Base-by-base conservation (phyloP, 2,888 invertebrate genomes). In the Eulithis prunata region DNA sequence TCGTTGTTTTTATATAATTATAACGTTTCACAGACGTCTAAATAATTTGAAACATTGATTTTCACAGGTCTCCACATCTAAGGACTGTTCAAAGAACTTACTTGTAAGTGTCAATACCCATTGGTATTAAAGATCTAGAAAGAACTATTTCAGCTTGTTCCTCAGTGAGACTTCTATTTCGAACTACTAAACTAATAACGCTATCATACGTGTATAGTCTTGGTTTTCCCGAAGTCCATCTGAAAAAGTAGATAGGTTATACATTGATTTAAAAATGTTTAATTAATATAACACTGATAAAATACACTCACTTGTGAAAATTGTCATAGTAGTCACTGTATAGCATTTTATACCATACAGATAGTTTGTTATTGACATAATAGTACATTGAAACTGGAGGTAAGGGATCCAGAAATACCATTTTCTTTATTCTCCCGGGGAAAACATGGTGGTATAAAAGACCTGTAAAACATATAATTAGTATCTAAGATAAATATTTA, bases 61-160 rank as follows among this genome's bases (percentile, higher is more conserved):
- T 41, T 41, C 2, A 41, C 47, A 11, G 8, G 47, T 47, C 8
- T 47, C 2, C 3, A 47, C 4, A 13, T 14, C 10, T 10, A 7
- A 13, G 13, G 43, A 43, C 11, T 43, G 8, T 43, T 1, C n/a
- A 46, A 7, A 45, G 7, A 51, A 69, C 72, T 74, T 74, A 89
- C 90, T 78, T 85, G 71, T 89, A 94, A 66, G 86, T 82, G 13
- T 90, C 90, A 61, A 91, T 78, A 0, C 77, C 88, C 14, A 84
- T 80, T 41, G 89, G 85, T 21, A 89, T 80, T 12, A 94, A 78
- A 5, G 86, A 85, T 68, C 95, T 87, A 10, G 88, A 81, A 14
- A 95, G 79, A 3, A 95, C 75, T 0, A 86, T 78, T 71, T 90
- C 85, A 0, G 94, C 94, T 46, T 94, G 94, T 57, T 90, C 89